These are phyloP conservation scores for Castor canadensis DNA, from an alignment of 2,113 vertebrate species.

Conservation along the genomic window DNA sequence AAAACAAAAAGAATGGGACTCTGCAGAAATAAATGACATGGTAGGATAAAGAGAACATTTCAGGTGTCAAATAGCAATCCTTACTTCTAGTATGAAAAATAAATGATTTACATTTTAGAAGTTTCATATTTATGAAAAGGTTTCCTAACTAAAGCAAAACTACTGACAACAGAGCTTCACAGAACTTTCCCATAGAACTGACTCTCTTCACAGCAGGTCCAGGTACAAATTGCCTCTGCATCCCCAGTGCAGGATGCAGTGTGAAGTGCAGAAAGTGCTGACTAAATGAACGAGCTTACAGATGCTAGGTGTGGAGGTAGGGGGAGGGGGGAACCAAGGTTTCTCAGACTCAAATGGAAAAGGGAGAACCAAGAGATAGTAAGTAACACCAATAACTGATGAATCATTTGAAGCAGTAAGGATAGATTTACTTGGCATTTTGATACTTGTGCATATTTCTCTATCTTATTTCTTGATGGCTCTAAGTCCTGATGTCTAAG, in stretches of 20 bases:
- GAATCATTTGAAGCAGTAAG: background rate
- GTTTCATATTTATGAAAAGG: background rate
- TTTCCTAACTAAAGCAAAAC: background rate
- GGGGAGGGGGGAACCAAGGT: background rate
- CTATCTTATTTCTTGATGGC: background rate
- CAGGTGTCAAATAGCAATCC: background rate
- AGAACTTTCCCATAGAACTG: background rate
- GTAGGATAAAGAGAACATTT: background rate
- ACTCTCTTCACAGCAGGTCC: background rate
- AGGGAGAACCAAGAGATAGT: background rate
- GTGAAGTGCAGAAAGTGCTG: background rate
- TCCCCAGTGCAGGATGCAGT: background rate
- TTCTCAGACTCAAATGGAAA: background rate
- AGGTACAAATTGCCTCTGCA: background rate
- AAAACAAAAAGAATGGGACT: background rate
- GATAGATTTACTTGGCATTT: background rate
- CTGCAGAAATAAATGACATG: background rate
- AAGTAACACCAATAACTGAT: background rate
- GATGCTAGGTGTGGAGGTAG: no score
- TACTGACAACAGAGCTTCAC: background rate
- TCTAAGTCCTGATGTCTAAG: background rate
- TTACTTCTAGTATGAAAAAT: background rate
- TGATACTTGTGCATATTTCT: background rate
- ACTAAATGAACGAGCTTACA: accelerated
- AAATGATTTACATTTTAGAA: constrained; percentile 23